Percentiles rank a stretch among this genome's conserved stretches.
Evolutionary conservation across 1,140 invertebrate genomes (phyloP).

Genomic region (Megalopta genalis): DNA sequence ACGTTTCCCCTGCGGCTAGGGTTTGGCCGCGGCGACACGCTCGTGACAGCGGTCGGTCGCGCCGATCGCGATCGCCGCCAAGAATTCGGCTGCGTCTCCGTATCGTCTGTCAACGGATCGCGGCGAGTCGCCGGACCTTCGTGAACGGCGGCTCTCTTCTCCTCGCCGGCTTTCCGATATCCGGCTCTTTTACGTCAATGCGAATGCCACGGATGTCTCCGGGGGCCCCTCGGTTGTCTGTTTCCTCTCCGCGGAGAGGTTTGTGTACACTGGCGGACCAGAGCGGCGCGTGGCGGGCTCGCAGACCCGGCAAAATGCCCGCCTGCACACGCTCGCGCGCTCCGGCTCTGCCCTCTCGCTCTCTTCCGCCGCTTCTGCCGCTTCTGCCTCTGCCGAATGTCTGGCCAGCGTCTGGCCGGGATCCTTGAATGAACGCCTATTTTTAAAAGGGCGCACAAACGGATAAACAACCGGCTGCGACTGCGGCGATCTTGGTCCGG

Average conservation of each 20-base stretch:
- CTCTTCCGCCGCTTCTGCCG: too few relatives aligned
- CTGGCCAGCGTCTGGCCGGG: conserved; percentile 68
- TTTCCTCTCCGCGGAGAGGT: conserved; percentile 17
- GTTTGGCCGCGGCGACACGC: too few relatives aligned
- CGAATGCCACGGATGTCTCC: conserved; percentile 15
- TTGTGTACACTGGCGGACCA: conserved; percentile 8
- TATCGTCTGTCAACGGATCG: too few relatives aligned
- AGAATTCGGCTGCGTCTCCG: too few relatives aligned
- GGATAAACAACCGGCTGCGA: conserved; percentile 57
- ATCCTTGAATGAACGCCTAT: conserved; percentile 75
- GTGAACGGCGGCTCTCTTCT: too few relatives aligned
- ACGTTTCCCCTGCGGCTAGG: too few relatives aligned
- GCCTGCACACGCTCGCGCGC: conserved; percentile 48
- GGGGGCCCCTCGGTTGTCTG: not conserved
- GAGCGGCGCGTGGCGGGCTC: not conserved
- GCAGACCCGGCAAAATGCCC: conserved; percentile 52
- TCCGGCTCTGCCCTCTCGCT: too few relatives aligned
- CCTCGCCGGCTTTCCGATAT: not conserved
- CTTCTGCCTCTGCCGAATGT: conserved; percentile 60
- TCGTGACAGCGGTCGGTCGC: too few relatives aligned
- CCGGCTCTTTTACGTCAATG: not conserved
- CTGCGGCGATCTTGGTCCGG: conserved; percentile 6
- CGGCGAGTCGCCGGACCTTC: too few relatives aligned
- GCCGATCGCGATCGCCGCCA: too few relatives aligned
- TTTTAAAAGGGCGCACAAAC: conserved; percentile 69